Evolutionary conservation across 2,888 invertebrate species (phyloP), one percentile per base, ranked within the genome.

Genomic region (Melanostoma scalare): DNA sequence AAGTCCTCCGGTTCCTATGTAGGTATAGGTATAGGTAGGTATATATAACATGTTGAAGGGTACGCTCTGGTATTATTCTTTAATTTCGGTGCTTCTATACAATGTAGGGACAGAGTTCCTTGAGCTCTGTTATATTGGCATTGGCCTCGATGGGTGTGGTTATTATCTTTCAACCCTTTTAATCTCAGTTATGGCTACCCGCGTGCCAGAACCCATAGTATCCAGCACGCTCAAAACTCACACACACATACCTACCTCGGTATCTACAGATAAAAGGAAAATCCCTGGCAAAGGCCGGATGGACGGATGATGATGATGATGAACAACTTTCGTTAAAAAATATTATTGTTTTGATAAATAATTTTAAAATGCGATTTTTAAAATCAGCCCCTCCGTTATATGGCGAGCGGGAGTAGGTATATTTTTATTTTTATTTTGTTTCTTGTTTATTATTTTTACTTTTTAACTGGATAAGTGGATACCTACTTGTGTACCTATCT

Each of bases 341-440:
- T 84, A 84, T 84, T 79, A 78, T 75, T 84, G 84, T 84, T 84
- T 75, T 79, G 74, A 79, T 84, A 79, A 75, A 84, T 84, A 84
- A 84, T 84, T 84, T 84, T 75, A 69, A 84, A 84, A 84, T 71
- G 75, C 84, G 84, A 84, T 84, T 84, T 84, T 60, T 69, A 74
- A 79, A 84, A 55, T 74, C 73, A 65, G 31, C 68, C 73, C 72
- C 6, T 73, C n/a, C 20, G 40, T 58, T 42, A n/a, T 50, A 33
- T 56, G 69, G 9, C 36, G 56, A 50, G 31, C 36, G 40, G 6
- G 10, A 6, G 40, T 30, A 44, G 68, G n/a, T 81, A 65, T 81
- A 48, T 85, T 80, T 85, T 78, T 79, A 71, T 42, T 71, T 50
- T 67, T 67, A 48, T 72, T 78, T 58, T 60, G 78, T 46, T 31